Base-by-base conservation (phyloP, 2,888 invertebrate genomes). In the Melanargia galathea region DNA sequence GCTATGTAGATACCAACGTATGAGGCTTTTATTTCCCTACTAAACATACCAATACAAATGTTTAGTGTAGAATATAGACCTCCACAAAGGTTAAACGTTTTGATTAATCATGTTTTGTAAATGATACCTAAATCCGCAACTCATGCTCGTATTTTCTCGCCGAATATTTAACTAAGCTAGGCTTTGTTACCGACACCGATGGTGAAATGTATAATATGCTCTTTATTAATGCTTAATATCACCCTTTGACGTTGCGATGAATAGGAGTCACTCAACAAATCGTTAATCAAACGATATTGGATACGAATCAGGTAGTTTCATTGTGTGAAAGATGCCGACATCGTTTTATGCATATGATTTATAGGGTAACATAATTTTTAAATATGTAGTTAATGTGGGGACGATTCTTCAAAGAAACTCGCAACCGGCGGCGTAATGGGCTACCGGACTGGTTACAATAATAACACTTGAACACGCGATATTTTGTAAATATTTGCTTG, bases 211-310 rank as follows among this genome's bases (percentile, higher is more conserved):
- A 67, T 63, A 83, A 85, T 80, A 84, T 86, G 76, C 80, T 77
- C 81, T 86, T 84, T 90, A 88, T 90, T 89, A 87, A 89, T 87
- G 87, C 82, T 85, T 86, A 87, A 87, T 86, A 83, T 86, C 85
- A 85, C 86, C 84, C 87, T 90, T 89, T 90, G 89, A 87, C 80
- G 81, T 76, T 70, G 76, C 79, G 70, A 80, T 88, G 85, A 90
- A 90, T 89, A 85, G 88, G 77, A 87, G 84, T 90, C 89, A 88
- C 90, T 90, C 90, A 90, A 89, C 86, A 82, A 79, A 79, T 91
- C 90, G 90, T 91, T 91, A 91, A 91, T 91, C 90, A 90, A 87
- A 80, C 73, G 75, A 81, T 87, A 87, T 89, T 88, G 84, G 86
- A 81, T 83, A 79, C 76, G 80, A 84, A 89, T 88, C 86, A 88